phyloP scores from a whole-genome alignment of 2,113 vertebrate species.

The Eleginops maclovinus region DNA sequence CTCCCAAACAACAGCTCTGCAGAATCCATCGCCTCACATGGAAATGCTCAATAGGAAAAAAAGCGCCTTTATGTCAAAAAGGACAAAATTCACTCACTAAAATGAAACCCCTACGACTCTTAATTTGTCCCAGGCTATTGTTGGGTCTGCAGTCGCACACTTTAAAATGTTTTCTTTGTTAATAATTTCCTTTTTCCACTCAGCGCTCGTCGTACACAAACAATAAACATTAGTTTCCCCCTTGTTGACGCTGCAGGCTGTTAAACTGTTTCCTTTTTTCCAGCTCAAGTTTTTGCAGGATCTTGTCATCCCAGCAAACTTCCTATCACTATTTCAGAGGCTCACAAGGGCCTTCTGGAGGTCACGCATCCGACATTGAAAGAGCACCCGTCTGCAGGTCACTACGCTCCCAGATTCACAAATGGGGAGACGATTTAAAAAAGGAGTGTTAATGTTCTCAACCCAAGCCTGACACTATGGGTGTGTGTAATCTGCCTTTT shows the following conservation, averaged over 20 bases:
- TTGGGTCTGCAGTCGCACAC: not conserved
- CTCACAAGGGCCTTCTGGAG: conserved; percentile 15
- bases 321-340: not conserved
- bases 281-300: not conserved
- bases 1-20: conserved; percentile 32
- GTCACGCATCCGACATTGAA: conserved; percentile 2
- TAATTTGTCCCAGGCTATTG: not conserved
- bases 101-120: not conserved
- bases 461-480: not conserved
- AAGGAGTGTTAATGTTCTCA: conserved; percentile 14
- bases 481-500: conserved; percentile 55
- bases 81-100: not conserved
- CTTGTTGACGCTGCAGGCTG: not conserved
- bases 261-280: not conserved
- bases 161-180: too few relatives aligned
- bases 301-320: not conserved
- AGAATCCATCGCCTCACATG: conserved; percentile 26
- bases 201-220: not conserved
- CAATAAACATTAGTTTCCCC: not conserved
- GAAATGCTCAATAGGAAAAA: conserved; percentile 2
- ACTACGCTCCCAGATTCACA: not conserved
- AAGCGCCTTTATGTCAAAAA: not conserved
- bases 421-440: not conserved
- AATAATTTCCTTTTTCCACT: not conserved
- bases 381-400: not conserved